Evolutionary conservation across 1,140 invertebrate genomes (phyloP), one percentile per base, ranked within the genome.

Genomic region (Pseudomyrmex concolor): DNA sequence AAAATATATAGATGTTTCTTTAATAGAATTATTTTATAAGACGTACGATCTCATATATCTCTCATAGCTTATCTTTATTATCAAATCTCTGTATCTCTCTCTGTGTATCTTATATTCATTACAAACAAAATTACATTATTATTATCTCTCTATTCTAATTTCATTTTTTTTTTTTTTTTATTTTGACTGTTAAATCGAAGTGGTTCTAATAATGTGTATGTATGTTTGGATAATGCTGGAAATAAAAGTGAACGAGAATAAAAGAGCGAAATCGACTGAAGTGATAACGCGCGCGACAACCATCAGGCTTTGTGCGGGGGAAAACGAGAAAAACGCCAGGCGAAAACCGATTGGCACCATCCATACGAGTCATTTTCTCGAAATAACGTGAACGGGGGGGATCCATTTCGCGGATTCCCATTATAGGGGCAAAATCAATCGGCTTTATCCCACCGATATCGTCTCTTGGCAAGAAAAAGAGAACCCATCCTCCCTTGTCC

Each of bases 401-500:
- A 51, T 13, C 45, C 67, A 51, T 45, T 73, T 64, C 87, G 88
- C 84, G 85, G 84, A 89, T 90, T 89, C 85, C 90, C 88, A 92
- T 93, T 93, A 93, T 92, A 90, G 84, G 91, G 86, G 54, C 84
- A 74, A 91, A 93, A 93, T 94, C 93, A 93, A 94, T 93, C 93
- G 90, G 86, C 89, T 92, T 92, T 92, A 90, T 90, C 86, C 91
- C 72, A 64, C 45, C 84, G 91, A 92, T 92, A 91, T 91, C 91
- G 90, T 51, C 87, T 89, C 89, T 89, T 74, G 87, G 87, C 89
- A 89, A 84, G 63, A 92, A 85, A 90, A 70, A 85, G 86, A 90
- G 51, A n/a, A n/a, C 87, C 83, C 68, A 22, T 22, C 55, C 2
- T 17, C 43, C 19, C 15, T 34, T 71, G 81, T 76, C 55, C 25